phyloP scores from a whole-genome alignment of 2,113 vertebrate genomes.

The Actinemys pallida region DNA sequence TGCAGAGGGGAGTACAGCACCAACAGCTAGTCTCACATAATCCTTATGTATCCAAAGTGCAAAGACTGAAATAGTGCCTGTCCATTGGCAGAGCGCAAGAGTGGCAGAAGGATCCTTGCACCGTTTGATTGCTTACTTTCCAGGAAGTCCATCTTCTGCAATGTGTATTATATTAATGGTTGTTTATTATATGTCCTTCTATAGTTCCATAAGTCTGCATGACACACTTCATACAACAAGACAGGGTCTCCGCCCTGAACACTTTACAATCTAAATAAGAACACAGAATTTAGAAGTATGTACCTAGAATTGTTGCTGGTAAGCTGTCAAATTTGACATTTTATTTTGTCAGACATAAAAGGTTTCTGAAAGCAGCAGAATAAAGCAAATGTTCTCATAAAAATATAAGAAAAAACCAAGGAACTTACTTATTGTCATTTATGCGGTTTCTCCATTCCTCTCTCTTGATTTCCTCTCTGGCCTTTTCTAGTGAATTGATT shows the following conservation, averaged over 20 bases:
- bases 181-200: neutral
- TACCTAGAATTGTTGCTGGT: constrained; percentile 33
- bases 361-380: neutral
- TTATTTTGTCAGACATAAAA: constrained; percentile 52
- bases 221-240: constrained; percentile 41
- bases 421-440: constrained; percentile 80
- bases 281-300: constrained; percentile 41
- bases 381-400: constrained; percentile 19
- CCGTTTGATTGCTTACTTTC: constrained; percentile 50
- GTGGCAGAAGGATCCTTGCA: constrained; percentile 5
- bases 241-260: constrained; percentile 19
- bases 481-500: constrained; percentile 75
- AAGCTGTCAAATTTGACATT: constrained; percentile 71
- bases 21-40: neutral
- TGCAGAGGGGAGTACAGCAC: neutral
- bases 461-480: constrained; percentile 74
- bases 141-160: constrained; percentile 38
- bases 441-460: constrained; percentile 68
- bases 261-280: constrained; percentile 31
- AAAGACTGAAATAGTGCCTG: neutral
- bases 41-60: neutral
- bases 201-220: neutral
- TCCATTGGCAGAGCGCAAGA: neutral
- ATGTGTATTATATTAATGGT: neutral
- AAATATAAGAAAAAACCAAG: neutral